These are phyloP conservation scores for Anolis apletophallus DNA, from an alignment of 2,797 vertebrate genomes.

Conservation along the genomic window DNA sequence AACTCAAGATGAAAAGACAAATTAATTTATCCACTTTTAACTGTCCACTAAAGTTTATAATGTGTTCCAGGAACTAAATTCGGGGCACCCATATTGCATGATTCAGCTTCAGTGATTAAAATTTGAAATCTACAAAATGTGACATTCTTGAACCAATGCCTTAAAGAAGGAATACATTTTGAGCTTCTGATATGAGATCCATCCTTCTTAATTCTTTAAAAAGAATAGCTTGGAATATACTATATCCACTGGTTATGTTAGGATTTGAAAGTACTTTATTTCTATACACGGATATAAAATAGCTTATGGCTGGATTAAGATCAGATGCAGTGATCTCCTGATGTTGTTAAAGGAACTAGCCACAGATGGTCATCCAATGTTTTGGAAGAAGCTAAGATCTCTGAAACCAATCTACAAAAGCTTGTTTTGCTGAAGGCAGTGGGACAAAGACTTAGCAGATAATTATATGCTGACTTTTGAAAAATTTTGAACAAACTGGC, in stretches of 20 bases:
- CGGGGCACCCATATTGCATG: conserved; percentile 55
- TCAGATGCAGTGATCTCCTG: conserved; percentile 19
- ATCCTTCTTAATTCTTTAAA: conserved; percentile 31
- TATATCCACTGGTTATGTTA: not conserved
- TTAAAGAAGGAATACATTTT: conserved; percentile 38
- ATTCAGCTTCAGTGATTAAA: conserved; percentile 64
- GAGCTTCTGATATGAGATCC: conserved; percentile 29
- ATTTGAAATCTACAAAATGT: conserved; percentile 62
- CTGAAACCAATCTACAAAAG: conserved; percentile 17
- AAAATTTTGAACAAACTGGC: not conserved
- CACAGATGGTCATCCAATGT: conserved; percentile 17
- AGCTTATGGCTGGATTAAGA: conserved; percentile 32
- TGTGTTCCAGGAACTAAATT: conserved; percentile 61
- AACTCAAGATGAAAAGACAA: conserved; percentile 71
- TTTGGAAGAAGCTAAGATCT: conserved; percentile 19
- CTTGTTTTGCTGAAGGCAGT: not conserved
- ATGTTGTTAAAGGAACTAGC: conserved; percentile 8
- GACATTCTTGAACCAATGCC: conserved; percentile 50
- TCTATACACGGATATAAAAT: conserved; percentile 18
- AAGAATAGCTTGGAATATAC: not conserved
- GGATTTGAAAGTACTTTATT: conserved; percentile 32
- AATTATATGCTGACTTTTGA: not conserved
- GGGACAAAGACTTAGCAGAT: not conserved
- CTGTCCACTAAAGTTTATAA: conserved; percentile 64
- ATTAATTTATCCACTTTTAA: conserved; percentile 73